phyloP scores from a whole-genome alignment of 2,113 vertebrate species.

The Cavia aperea region DNA sequence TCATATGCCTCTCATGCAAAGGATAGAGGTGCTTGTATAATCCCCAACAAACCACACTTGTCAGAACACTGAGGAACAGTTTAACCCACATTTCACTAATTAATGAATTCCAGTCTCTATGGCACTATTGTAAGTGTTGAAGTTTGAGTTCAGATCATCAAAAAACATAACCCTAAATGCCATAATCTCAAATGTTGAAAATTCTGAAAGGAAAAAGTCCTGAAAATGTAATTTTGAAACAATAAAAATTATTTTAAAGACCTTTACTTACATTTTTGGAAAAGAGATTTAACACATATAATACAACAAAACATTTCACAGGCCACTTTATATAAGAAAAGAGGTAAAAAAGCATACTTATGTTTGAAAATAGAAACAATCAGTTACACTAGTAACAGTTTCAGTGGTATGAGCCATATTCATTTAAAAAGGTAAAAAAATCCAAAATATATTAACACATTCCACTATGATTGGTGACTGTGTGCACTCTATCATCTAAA shows the following conservation, averaged over 20 bases:
- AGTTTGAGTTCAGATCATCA: not conserved
- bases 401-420: not conserved
- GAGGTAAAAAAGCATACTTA: not conserved
- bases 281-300: not conserved
- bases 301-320: not conserved
- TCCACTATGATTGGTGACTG: not conserved
- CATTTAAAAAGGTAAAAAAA: not conserved
- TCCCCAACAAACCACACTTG: not conserved
- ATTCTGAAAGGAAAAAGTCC: not conserved
- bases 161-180: not conserved
- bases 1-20: not conserved
- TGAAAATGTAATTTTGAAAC: not conserved
- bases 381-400: not conserved
- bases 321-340: not conserved
- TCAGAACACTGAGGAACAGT: not conserved
- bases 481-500: not conserved
- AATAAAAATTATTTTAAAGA: not conserved
- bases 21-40: not conserved
- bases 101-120: not conserved
- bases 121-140: not conserved
- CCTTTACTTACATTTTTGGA: not conserved
- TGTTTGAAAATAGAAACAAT: not conserved
- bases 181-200: not conserved
- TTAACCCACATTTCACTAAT: slow-evolving; percentile 9
- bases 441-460: not conserved